These are phyloP conservation scores for Monomorium pharaonis DNA, from an alignment of 1,140 invertebrate species.

Conservation along the genomic window DNA sequence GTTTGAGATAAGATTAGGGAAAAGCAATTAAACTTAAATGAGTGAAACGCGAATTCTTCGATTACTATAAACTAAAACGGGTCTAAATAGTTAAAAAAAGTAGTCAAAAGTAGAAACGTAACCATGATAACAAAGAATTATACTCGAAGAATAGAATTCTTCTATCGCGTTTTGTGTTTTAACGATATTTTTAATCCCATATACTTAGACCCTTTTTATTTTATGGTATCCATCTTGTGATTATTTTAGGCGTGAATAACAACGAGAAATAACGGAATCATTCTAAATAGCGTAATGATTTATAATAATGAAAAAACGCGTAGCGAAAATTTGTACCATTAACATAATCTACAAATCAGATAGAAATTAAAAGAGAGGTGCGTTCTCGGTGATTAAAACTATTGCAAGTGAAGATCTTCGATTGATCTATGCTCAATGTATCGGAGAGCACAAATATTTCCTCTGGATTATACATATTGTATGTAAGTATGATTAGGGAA, in stretches of 20 bases:
- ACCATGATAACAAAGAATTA: not conserved
- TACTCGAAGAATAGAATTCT: not conserved
- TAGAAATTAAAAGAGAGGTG: slow-evolving; percentile 4
- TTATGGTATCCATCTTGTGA: slow-evolving; percentile 42
- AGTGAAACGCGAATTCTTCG: not conserved
- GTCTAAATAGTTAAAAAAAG: slow-evolving; percentile 15
- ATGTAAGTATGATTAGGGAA: slow-evolving; percentile 18
- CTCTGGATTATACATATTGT: slow-evolving; percentile 52
- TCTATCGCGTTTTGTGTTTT: slow-evolving; percentile 5
- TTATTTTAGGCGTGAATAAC: slow-evolving; percentile 44
- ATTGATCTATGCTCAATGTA: slow-evolving; percentile 40
- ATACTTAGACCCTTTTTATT: slow-evolving; percentile 24
- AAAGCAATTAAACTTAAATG: not conserved
- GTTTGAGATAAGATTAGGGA: slow-evolving; percentile 83
- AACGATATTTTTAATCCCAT: not conserved
- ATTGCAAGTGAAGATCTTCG: slow-evolving; percentile 6
- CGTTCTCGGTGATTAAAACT: slow-evolving; percentile 2
- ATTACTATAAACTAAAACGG: slow-evolving; percentile 39
- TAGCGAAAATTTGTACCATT: slow-evolving; percentile 25
- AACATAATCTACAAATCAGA: slow-evolving; percentile 46
- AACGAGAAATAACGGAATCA: slow-evolving; percentile 62
- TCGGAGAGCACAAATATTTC: slow-evolving; percentile 57
- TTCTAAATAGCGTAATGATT: slow-evolving; percentile 67
- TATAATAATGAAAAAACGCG: slow-evolving; percentile 41
- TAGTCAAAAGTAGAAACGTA: not conserved